These are phyloP conservation scores for Drosophila hawaiiensis DNA, from an alignment of 2,888 invertebrate genomes.

Conservation along the genomic window DNA sequence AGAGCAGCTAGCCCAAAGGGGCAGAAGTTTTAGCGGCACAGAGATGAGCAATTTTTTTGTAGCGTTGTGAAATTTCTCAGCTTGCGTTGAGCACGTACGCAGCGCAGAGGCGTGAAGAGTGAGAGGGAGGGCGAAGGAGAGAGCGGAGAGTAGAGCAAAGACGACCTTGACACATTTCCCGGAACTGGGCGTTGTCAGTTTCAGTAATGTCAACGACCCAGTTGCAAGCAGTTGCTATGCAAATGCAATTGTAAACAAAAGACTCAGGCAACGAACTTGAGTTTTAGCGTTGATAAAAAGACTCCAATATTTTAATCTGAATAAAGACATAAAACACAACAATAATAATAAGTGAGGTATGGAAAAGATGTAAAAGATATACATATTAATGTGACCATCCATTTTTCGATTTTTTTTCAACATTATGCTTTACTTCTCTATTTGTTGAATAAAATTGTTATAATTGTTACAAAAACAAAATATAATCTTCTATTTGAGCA, in stretches of 20 bases:
- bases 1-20: conserved; percentile 18
- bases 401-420: neutral
- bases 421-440: no score
- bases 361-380: neutral
- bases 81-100: conserved; percentile 59
- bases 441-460: no score
- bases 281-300: neutral
- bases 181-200: conserved; percentile 5
- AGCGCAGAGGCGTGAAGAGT: conserved; percentile 36
- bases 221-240: conserved; percentile 22
- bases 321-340: neutral
- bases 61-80: conserved; percentile 65
- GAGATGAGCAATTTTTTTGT: conserved; percentile 30
- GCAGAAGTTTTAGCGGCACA: conserved; percentile 21
- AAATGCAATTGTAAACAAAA: conserved; percentile 42
- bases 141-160: conserved; percentile 17
- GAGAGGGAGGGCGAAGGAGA: conserved; percentile 31
- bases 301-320: neutral
- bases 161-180: conserved; percentile 63
- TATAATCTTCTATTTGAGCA: neutral
- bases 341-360: neutral
- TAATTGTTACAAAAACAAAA: no score
- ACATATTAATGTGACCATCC: neutral
- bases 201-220: conserved; percentile 55
- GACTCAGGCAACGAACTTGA: conserved; percentile 64